Evolutionary conservation across 1,140 invertebrate species (phyloP).

Genomic region (Phymorhynchus buccinoides): DNA sequence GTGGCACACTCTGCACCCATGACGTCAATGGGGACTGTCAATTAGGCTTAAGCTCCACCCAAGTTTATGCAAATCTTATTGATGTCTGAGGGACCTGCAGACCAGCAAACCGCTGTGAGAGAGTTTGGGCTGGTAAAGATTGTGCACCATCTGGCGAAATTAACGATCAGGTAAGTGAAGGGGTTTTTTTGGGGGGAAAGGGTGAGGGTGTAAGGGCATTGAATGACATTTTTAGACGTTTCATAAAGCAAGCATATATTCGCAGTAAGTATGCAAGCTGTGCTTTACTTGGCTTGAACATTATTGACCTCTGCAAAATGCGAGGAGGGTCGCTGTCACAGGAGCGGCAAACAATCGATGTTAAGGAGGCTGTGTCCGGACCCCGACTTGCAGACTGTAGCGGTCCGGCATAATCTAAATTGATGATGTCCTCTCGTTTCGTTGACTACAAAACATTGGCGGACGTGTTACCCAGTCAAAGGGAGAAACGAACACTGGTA

Average conservation of each 20-base stretch:
- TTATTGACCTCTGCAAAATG: background rate
- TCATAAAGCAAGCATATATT: background rate
- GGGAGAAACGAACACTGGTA: background rate
- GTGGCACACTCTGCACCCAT: background rate
- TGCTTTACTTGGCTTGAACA: background rate
- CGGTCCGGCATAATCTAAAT: background rate
- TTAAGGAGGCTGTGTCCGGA: background rate
- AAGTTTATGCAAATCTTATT: background rate
- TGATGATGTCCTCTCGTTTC: background rate
- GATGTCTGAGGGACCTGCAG: background rate
- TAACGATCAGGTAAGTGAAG: background rate
- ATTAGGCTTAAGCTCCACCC: background rate
- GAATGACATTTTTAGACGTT: background rate
- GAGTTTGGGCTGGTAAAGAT: background rate
- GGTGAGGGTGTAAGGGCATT: background rate
- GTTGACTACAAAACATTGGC: background rate
- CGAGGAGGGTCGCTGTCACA: background rate
- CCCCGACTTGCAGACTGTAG: background rate
- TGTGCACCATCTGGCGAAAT: background rate
- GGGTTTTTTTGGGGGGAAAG: background rate
- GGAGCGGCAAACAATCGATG: background rate
- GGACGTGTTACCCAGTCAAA: background rate
- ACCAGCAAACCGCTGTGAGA: background rate
- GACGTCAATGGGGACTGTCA: background rate
- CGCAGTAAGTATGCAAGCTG: background rate